These are phyloP conservation scores for Platyrinchus mystaceus DNA, from an alignment of 2,797 vertebrate genomes.

Conservation along the genomic window DNA sequence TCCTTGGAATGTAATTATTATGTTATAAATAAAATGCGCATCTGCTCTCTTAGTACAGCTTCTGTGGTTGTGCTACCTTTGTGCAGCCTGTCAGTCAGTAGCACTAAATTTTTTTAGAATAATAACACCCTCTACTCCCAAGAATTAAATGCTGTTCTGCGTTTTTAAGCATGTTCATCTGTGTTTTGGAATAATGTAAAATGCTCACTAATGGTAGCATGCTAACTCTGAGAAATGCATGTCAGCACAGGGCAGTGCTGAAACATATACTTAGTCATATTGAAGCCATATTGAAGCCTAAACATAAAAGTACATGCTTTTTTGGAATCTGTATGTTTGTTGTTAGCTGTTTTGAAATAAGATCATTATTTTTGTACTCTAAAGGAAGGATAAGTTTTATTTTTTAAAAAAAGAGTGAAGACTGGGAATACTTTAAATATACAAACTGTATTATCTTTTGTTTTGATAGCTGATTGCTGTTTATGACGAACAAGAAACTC, in stretches of 20 bases:
- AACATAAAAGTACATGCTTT: neutral
- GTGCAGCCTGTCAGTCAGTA: neutral
- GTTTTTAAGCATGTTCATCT: neutral
- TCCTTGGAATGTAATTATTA: neutral
- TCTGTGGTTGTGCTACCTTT: neutral
- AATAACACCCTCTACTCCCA: neutral
- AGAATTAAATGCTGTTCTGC: neutral
- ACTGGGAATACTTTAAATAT: neutral
- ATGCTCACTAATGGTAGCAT: neutral
- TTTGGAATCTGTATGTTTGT: neutral
- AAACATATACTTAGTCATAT: neutral
- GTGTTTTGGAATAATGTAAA: neutral
- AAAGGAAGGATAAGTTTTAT: neutral
- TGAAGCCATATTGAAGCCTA: neutral
- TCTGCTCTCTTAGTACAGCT: neutral
- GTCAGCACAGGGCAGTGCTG: neutral
- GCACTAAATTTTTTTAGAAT: neutral
- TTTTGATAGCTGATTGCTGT: constrained; percentile 89
- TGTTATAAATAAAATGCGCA: neutral
- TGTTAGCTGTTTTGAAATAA: neutral
- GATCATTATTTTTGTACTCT: neutral
- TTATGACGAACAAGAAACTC: constrained; percentile 88
- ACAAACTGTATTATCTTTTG: neutral
- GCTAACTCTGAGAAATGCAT: neutral
- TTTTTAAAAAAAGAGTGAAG: neutral